A percentile compares a stretch with the other conserved stretches of the same genome.
These are phyloP conservation scores for Diorhabda elongata DNA, from an alignment of 1,140 invertebrate species.

Conservation along the genomic window DNA sequence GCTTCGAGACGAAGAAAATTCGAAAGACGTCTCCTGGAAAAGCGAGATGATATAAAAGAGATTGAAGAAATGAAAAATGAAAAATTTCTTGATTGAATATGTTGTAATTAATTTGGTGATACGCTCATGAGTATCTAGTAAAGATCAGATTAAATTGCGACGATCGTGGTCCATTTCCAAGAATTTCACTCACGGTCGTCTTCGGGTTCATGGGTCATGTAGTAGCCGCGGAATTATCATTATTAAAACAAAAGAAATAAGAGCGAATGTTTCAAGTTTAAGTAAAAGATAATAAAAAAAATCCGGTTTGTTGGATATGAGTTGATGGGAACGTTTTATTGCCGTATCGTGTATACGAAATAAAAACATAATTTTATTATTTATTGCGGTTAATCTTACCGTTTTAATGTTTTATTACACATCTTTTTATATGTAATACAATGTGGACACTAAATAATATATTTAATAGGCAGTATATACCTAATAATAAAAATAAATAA, in stretches of 20 bases:
- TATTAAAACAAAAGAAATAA: conserved; percentile 25
- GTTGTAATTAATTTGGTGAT: no score
- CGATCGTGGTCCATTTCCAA: conserved; percentile 16
- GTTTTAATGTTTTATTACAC: conserved; percentile 17
- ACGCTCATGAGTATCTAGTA: neutral
- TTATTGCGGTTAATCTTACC: conserved; percentile 20
- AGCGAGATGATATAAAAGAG: no score
- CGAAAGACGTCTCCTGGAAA: no score
- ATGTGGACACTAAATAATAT: no score
- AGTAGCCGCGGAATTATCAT: conserved; percentile 23
- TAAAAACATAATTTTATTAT: conserved; percentile 21
- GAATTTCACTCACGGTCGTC: conserved; percentile 17
- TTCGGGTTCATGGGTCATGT: conserved; percentile 21
- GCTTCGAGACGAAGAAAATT: no score
- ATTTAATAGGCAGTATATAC: no score
- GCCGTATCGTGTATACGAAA: conserved; percentile 16
- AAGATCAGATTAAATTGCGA: conserved; percentile 15
- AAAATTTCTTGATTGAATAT: no score
- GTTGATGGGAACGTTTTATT: conserved; percentile 16
- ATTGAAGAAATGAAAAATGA: no score
- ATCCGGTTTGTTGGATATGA: conserved; percentile 8
- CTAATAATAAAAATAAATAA: no score
- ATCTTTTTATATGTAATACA: neutral
- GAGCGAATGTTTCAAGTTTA: conserved; percentile 18
- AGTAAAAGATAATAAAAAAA: conserved; percentile 16